Conservation (phyloP, 2,797 vertebrate species). For the Sebastes vulpes region DNA sequence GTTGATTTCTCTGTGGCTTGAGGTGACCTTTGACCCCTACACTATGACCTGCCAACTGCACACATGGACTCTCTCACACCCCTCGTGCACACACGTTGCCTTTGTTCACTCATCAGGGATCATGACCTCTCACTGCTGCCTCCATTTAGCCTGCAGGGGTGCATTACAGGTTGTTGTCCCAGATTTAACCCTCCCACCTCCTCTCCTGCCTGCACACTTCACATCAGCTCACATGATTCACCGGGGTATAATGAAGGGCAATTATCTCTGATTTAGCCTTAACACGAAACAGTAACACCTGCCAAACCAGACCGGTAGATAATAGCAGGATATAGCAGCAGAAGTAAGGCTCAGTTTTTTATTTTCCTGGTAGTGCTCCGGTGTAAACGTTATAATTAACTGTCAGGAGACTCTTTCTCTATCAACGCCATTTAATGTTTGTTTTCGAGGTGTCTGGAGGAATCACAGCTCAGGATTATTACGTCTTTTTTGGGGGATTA, state of each 20-base stretch:
- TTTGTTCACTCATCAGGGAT: conserved; percentile 53
- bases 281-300: conserved; percentile 54
- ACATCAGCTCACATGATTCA: conserved; percentile 38
- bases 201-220: conserved; percentile 1
- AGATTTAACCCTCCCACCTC: conserved; percentile 16
- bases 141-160: conserved; percentile 10
- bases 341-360: conserved; percentile 4
- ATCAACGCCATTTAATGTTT: neutral
- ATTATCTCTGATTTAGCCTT: conserved; percentile 54
- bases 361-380: neutral
- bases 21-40: conserved; percentile 24
- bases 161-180: conserved; percentile 30
- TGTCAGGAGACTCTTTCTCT: conserved; percentile 9
- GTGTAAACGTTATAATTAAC: conserved; percentile 20
- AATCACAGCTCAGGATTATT: neutral
- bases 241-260: conserved; percentile 37
- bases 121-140: conserved; percentile 17
- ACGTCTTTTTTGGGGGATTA: neutral
- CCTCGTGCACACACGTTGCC: neutral
- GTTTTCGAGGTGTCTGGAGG: neutral
- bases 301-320: conserved; percentile 37
- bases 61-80: conserved; percentile 17
- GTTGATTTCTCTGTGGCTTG: conserved; percentile 8
- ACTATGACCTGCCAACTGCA: conserved; percentile 35
- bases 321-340: conserved; percentile 33